phyloP scores from a whole-genome alignment of 2,113 vertebrate species.

The Sisor rabdophorus region DNA sequence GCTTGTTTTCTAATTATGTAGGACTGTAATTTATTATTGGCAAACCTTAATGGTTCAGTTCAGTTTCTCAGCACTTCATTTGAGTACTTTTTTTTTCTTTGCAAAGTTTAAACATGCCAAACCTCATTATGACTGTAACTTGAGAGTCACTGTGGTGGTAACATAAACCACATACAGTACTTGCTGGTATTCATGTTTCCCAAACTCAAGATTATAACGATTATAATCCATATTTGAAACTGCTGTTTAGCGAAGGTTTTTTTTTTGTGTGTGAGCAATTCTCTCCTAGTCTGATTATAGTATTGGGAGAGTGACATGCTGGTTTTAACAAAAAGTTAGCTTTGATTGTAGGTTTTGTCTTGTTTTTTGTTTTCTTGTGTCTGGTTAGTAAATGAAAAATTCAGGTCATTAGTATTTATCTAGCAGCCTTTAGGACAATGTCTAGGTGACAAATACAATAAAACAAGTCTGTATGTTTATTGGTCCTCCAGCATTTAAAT shows the following conservation, averaged over 20 bases:
- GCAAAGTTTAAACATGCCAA: not conserved
- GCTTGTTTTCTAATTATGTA: not conserved
- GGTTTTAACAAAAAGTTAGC: slow-evolving; percentile 37
- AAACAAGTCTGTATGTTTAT: slow-evolving; percentile 62
- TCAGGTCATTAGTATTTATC: slow-evolving; percentile 42
- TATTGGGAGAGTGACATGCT: slow-evolving; percentile 11
- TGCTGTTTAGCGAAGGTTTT: slow-evolving; percentile 3
- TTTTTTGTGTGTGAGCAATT: not conserved
- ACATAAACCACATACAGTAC: not conserved
- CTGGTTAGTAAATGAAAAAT: not conserved
- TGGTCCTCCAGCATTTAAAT: slow-evolving; percentile 47
- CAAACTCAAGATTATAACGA: slow-evolving; percentile 1
- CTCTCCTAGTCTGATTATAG: slow-evolving; percentile 33
- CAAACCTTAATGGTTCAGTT: not conserved
- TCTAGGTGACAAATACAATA: slow-evolving; percentile 40
- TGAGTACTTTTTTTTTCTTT: not conserved
- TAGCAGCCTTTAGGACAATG: slow-evolving; percentile 51
- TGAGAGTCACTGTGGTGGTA: not conserved
- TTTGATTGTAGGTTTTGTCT: slow-evolving; percentile 22
- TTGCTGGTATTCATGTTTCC: not conserved
- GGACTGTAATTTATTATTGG: not conserved
- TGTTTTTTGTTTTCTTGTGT: slow-evolving; percentile 7
- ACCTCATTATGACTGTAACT: slow-evolving; percentile 22
- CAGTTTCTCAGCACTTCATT: not conserved
- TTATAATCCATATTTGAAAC: slow-evolving; percentile 27